Evolutionary conservation across 2,888 invertebrate species (phyloP).

Genomic region (Stegophylla sp.): DNA sequence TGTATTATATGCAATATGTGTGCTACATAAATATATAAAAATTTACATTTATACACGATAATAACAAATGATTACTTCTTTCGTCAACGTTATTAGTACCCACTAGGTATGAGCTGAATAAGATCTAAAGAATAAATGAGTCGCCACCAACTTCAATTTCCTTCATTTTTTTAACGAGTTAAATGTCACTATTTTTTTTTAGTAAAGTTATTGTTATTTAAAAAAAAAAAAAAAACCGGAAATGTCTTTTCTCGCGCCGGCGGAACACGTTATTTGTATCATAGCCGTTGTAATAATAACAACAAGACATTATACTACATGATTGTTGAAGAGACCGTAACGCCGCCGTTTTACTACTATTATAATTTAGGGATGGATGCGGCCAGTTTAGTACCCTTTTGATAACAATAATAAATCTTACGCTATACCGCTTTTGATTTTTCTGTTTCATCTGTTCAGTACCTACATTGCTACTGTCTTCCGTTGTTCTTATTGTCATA

Average conservation of each 20-base stretch:
- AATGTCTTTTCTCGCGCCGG: constrained; percentile 54
- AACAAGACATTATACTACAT: constrained; percentile 40
- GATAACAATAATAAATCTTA: constrained; percentile 57
- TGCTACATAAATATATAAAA: not conserved
- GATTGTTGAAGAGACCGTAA: constrained; percentile 50
- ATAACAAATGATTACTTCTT: constrained; percentile 22
- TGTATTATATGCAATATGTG: not conserved
- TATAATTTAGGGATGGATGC: constrained; percentile 44
- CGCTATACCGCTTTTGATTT: constrained; percentile 41
- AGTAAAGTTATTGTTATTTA: constrained; percentile 42
- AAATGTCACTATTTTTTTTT: constrained; percentile 25
- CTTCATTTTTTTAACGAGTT: constrained; percentile 13
- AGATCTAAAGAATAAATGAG: constrained; percentile 39
- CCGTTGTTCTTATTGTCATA: constrained; percentile 51
- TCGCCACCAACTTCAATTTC: constrained; percentile 12
- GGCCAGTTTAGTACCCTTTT: constrained; percentile 49
- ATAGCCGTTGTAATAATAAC: constrained; percentile 50
- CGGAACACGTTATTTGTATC: constrained; percentile 48
- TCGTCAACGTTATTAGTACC: constrained; percentile 29
- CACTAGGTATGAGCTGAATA: constrained; percentile 16
- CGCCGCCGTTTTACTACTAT: constrained; percentile 26
- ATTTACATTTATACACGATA: not conserved
- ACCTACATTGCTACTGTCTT: constrained; percentile 3
- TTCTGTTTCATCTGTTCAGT: constrained; percentile 38
- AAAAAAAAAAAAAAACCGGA: constrained; percentile 53